A percentile compares a stretch with the other conserved stretches of the same genome.
These are phyloP conservation scores for Venusia cambrica DNA, from an alignment of 2,888 invertebrate genomes.

Conservation along the genomic window DNA sequence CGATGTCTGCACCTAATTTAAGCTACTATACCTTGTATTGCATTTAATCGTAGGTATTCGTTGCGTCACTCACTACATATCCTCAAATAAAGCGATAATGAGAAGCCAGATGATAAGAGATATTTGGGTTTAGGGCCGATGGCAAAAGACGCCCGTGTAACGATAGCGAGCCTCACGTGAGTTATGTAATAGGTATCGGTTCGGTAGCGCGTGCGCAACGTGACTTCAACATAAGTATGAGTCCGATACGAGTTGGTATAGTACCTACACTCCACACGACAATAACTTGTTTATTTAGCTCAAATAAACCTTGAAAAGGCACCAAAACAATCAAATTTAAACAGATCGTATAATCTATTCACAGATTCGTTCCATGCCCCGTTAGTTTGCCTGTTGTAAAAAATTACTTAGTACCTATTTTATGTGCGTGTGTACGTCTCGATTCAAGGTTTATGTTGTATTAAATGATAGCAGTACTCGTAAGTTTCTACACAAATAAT, in stretches of 20 bases:
- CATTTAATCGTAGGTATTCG: too few relatives aligned
- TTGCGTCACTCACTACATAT: too few relatives aligned
- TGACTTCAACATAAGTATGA: too few relatives aligned
- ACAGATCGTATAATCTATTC: constrained; percentile 32
- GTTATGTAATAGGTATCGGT: constrained; percentile 33
- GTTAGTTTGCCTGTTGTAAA: constrained; percentile 37
- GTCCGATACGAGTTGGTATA: too few relatives aligned
- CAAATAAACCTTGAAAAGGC: constrained; percentile 39
- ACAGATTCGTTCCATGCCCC: constrained; percentile 32
- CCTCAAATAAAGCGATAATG: constrained; percentile 31
- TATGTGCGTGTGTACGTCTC: constrained; percentile 29
- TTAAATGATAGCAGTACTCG: constrained; percentile 45
- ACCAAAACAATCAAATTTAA: constrained; percentile 23
- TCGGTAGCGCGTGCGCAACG: constrained; percentile 47
- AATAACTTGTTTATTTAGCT: constrained; percentile 41
- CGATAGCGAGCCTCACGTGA: constrained; percentile 45
- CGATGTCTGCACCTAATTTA: constrained; percentile 26
- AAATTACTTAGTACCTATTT: constrained; percentile 24
- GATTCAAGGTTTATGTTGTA: constrained; percentile 55
- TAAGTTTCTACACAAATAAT: constrained; percentile 57
- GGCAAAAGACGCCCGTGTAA: too few relatives aligned
- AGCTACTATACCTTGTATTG: too few relatives aligned
- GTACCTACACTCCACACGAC: constrained; percentile 20
- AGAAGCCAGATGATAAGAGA: constrained; percentile 27
- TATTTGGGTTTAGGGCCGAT: constrained; percentile 8